Percentiles rank a stretch among this genome's conserved stretches.
Conservation (phyloP, 2,113 vertebrate species). For the Trichechus manatus region DNA sequence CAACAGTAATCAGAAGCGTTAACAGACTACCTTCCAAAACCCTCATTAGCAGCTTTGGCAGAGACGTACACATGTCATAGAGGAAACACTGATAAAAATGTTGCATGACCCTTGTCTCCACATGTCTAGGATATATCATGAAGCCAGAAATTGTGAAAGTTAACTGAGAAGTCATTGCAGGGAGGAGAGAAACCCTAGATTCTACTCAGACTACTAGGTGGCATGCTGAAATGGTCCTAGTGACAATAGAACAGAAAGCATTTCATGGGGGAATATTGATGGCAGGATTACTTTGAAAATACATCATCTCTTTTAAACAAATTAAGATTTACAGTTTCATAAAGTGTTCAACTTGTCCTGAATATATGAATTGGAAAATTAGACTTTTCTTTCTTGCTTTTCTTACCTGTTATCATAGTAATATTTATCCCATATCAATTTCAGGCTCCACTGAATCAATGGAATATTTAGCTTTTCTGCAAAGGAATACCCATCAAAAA, state of each 20-base stretch:
- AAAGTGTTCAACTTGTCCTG: neutral
- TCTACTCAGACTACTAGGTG: neutral
- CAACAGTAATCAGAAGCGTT: neutral
- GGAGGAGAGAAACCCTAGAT: neutral
- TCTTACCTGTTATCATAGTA: neutral
- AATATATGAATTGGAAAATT: conserved; percentile 1
- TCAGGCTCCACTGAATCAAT: neutral
- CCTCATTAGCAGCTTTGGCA: neutral
- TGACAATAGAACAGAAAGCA: neutral
- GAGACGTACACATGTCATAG: neutral
- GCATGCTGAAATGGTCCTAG: neutral
- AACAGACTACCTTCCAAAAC: neutral
- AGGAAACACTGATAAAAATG: conserved; percentile 10
- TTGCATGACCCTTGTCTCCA: neutral
- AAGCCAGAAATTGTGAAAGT: neutral
- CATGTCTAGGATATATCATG: conserved; percentile 6
- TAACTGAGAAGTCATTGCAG: conserved; percentile 36
- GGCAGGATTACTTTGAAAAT: conserved; percentile 10
- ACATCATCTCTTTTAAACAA: conserved; percentile 2
- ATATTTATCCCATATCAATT: neutral
- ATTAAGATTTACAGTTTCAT: neutral
- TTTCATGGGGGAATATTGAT: neutral
- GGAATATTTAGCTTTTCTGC: conserved; percentile 5
- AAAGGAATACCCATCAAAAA: neutral
- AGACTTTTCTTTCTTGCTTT: neutral